These are phyloP conservation scores for Peromyscus melanophrys DNA, from an alignment of 2,797 vertebrate genomes.

Conservation along the genomic window DNA sequence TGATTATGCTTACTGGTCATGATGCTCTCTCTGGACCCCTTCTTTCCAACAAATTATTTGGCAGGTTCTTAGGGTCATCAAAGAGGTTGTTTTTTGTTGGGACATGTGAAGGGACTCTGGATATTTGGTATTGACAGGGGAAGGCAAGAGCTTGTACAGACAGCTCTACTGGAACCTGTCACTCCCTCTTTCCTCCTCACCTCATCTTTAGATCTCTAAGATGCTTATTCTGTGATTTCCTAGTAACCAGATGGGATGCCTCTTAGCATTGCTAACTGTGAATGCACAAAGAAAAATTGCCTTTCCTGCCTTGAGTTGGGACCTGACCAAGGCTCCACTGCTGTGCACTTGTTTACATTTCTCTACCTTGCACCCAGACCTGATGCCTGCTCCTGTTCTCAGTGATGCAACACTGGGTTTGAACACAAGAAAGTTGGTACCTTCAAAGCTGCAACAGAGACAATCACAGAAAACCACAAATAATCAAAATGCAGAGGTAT, in stretches of 20 bases:
- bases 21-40: background rate
- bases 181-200: background rate
- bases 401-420: background rate
- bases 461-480: background rate
- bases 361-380: background rate
- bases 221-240: background rate
- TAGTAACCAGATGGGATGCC: conserved; percentile 1
- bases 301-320: background rate
- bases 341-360: background rate
- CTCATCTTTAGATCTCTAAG: conserved; percentile 19
- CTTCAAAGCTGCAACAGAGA: background rate
- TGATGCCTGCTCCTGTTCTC: background rate
- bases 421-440: background rate
- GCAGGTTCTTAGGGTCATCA: conserved; percentile 1
- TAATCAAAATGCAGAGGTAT: no score
- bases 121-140: background rate
- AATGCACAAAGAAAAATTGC: background rate
- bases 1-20: background rate
- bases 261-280: background rate
- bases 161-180: background rate
- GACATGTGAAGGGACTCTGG: background rate
- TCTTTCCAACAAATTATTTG: background rate
- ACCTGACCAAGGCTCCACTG: background rate
- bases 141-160: background rate
- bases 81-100: background rate